Percentiles rank a stretch among this genome's conserved stretches.
These are phyloP conservation scores for Drosophila tristis DNA, from an alignment of 1,140 invertebrate species.

Conservation along the genomic window DNA sequence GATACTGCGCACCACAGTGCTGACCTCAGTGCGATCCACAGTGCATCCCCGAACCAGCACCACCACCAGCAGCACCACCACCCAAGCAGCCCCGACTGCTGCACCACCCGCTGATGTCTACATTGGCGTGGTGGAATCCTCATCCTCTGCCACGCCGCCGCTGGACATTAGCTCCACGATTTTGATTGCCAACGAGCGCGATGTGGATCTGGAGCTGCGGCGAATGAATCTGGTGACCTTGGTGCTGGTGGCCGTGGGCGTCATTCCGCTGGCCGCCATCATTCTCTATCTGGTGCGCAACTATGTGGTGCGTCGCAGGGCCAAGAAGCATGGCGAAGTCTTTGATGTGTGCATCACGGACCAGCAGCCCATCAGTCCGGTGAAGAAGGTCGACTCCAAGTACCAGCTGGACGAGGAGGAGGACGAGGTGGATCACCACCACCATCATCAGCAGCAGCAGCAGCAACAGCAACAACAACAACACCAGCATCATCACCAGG, in stretches of 20 bases:
- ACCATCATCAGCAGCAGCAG: conserved; percentile 80
- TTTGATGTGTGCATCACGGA: conserved; percentile 87
- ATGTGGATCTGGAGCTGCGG: conserved; percentile 85
- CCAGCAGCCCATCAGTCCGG: conserved; percentile 81
- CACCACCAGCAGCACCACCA: conserved; percentile 4
- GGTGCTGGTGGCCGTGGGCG: conserved; percentile 86
- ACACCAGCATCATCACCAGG: conserved; percentile 51
- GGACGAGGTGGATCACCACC: conserved; percentile 85
- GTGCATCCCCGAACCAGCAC: conserved; percentile 60
- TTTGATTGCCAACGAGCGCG: conserved; percentile 72
- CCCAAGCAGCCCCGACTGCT: background rate
- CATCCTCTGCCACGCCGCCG: conserved; percentile 11
- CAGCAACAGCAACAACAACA: conserved; percentile 57
- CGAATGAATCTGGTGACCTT: conserved; percentile 86
- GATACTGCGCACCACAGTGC: conserved; percentile 69
- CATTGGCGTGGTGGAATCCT: conserved; percentile 65
- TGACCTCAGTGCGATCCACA: conserved; percentile 69
- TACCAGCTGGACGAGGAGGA: conserved; percentile 75
- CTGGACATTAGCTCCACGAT: conserved; percentile 78
- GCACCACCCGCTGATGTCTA: conserved; percentile 26
- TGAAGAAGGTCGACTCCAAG: conserved; percentile 78
- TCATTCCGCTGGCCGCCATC: conserved; percentile 86
- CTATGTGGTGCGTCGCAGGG: conserved; percentile 85
- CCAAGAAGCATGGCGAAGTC: conserved; percentile 86
- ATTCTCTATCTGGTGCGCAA: conserved; percentile 86